Conservation (phyloP, 2,797 vertebrate species). For the Sebastes hubbsi region DNA sequence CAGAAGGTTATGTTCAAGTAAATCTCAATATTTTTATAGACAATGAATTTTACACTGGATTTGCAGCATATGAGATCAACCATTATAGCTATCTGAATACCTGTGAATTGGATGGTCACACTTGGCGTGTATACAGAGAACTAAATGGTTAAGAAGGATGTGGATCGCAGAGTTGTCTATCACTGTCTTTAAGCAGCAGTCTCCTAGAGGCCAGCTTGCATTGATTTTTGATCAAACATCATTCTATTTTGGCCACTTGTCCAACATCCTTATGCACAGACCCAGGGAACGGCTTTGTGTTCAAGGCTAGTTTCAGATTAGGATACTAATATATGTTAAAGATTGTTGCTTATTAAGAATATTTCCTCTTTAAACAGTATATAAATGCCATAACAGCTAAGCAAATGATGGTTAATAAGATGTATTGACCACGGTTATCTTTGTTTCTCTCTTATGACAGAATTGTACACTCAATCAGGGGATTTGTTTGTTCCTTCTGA, state of each 20-base stretch:
- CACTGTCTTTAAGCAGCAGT: slow-evolving; percentile 79
- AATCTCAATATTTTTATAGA: slow-evolving; percentile 94
- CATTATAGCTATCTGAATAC: slow-evolving; percentile 82
- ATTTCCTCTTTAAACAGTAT: slow-evolving; percentile 82
- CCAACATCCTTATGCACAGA: slow-evolving; percentile 78
- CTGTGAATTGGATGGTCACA: slow-evolving; percentile 81
- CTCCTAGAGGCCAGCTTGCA: slow-evolving; percentile 73
- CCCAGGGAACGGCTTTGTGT: slow-evolving; percentile 74
- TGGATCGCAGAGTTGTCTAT: slow-evolving; percentile 82
- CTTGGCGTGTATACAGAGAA: slow-evolving; percentile 72
- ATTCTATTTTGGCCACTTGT: slow-evolving; percentile 76
- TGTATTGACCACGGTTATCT: slow-evolving; percentile 72
- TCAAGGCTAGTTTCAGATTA: slow-evolving; percentile 78
- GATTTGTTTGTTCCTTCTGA: slow-evolving; percentile 82
- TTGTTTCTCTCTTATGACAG: slow-evolving; percentile 79
- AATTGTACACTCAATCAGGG: slow-evolving; percentile 81
- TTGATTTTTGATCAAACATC: slow-evolving; percentile 73
- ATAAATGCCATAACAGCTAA: slow-evolving; percentile 82
- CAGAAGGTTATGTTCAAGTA: slow-evolving; percentile 85
- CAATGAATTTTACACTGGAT: slow-evolving; percentile 90
- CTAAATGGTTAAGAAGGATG: slow-evolving; percentile 76
- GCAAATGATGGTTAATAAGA: slow-evolving; percentile 73
- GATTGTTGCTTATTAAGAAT: slow-evolving; percentile 79
- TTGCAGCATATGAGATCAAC: slow-evolving; percentile 80
- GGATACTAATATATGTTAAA: slow-evolving; percentile 83